Evolutionary conservation across 2,888 invertebrate species (phyloP), one percentile per base, ranked within the genome.

Genomic region (Brachylomia viminalis): DNA sequence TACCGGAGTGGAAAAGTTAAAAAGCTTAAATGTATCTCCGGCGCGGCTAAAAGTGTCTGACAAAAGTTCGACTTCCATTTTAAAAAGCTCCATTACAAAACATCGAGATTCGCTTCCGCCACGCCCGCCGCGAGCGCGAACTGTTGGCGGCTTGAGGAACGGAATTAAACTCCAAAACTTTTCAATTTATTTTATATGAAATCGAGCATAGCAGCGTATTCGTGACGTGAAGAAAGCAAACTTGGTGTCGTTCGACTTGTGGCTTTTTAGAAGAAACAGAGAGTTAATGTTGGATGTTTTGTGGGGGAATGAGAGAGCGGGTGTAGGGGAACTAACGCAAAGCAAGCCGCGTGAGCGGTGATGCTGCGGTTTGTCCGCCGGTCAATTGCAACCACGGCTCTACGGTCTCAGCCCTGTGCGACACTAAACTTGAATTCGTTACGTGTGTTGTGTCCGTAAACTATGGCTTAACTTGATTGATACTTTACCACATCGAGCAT

Each of bases 61-160:
- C 96, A 96, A 96, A 96, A 96, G 96, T 96, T 96, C 96, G 96
- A 95, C 95, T 96, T 95, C 95, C 96, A 96, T 96, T 96, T 96
- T 96, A 96, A 96, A 96, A 96, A 96, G 96, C 96, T 96, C 96
- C 96, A 96, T 96, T 96, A 96, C 96, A 96, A 96, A 96, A 96
- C 96, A 96, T 96, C 95, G 96, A 94, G 96, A 96, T 95, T 95
- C 95, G 95, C 94, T 96, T 96, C 95, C 95, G 95, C 95, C 92
- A 94, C 94, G 94, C 92, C 92, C 91, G 92, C 92, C 92, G 93
- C 93, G 92, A 92, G 92, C 92, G 93, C 91, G 91, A 93, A 92
- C 93, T 93, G 94, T 93, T 93, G 93, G 91, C 89, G 93, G 93
- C 92, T 92, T 92, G 89, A 91, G 90, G 90, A 93, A 93, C 92